Evolutionary conservation across 2,113 vertebrate genomes (phyloP), one percentile per base, ranked within the genome.

Genomic region (Coryphaenoides rupestris): DNA sequence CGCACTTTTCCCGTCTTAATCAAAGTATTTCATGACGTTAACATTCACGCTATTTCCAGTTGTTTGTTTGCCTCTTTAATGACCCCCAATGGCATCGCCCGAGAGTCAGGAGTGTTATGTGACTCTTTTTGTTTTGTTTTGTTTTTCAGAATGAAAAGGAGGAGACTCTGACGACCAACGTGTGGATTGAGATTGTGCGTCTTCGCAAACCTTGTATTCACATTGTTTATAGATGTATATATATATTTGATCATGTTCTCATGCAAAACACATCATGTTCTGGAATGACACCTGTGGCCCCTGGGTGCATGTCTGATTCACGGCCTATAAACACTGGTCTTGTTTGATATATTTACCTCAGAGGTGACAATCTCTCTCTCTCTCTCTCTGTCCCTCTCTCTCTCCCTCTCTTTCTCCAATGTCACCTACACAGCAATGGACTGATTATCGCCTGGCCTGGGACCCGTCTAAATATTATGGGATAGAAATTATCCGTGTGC

Each of bases 121-220:
- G 33, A 55, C 54, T 9, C 40, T n/a, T 50, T 55, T 58, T 49
- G 7, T 33, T 5, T 19, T 62, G 19, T 14, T 28, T 13, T 58
- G 2, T 4, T 22, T 22, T 60, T 53, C 63, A 96, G 94, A 95
- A 96, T 5, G 94, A 96, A 81, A 95, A 94, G 64, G 92, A 92
- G 55, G 94, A 96, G 81, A 94, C 92, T 6, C 89, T 96, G 2
- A 94, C 93, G 0, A 95, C 92, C 57, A 96, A 85, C 19, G 91
- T 96, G 33, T 96, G 94, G 94, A 89, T 95, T 77, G 90, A 92
- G 77, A 91, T 94, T 21, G 94, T 96, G 76, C 95, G 94, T 91
- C 74, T 60, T 22, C 33, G 13, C 33, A 40, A 40, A 12, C 10
- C 7, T 40, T 40, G 9, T 40, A 40, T 40, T 40, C 13, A 12